Base-by-base conservation (phyloP, 1,140 invertebrate species). In the Teleogryllus occipitalis region DNA sequence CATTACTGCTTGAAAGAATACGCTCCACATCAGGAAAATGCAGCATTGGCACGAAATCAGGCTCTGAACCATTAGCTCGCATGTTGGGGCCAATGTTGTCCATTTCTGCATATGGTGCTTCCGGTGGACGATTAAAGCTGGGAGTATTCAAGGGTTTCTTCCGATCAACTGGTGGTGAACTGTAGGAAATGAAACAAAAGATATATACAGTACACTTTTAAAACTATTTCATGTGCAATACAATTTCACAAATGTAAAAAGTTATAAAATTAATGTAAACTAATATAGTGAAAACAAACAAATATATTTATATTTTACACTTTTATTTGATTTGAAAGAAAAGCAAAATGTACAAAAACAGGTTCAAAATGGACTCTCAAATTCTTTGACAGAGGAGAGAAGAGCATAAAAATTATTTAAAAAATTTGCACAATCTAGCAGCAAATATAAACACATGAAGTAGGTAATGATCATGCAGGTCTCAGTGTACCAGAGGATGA, bases 1-100 rank as follows among this genome's bases (percentile, higher is more conserved):
- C 94, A 84, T 93, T 94, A 72, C 93, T 94, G 0, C 94, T 93
- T 10, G 92, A 93, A 1, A 96, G 86, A 82, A 96, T 95, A 75
- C 94, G 88, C 0, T 92, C 93, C 80, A 95, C 94, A 79, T 92
- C 93, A 0, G 92, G 85, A 87, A 91, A 88, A 85, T 93, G 87
- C 83, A 93, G 82, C 18, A 88, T 86, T 0, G 89, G 91, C 80
- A 90, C 90, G 81, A 85, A 84, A 77, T 85, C 84, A 82, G 90
- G 91, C 80, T 91, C 90, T 74, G 89, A 91, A 81, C 78, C 89
- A 85, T 85, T 90, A 85, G 80, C 86, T 83, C 47, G 72, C 48
- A 54, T 22, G 18, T 46, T 78, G n/a, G 80, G 77, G 27, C 77
- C 47, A 12, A 54, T 46, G 8, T 73, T 75, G 21, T 78, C 77